Conservation (phyloP, 2,797 vertebrate species). For the Megaceryle alcyon region DNA sequence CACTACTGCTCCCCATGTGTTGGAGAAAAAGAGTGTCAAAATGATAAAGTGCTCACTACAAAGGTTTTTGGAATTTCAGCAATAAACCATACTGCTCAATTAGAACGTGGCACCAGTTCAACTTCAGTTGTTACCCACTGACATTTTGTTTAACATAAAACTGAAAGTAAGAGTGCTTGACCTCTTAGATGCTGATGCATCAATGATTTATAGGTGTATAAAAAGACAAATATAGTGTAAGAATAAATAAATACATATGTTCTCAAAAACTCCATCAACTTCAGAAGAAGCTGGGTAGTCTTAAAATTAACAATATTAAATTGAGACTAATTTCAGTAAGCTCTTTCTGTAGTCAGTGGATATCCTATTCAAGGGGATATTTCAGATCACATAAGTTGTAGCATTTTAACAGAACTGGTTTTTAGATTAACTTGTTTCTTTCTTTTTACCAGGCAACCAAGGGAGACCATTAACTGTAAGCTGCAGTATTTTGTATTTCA, state of each 20-base stretch:
- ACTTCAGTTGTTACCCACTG: not conserved
- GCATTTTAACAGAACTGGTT: not conserved
- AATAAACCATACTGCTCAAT: not conserved
- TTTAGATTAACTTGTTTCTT: not conserved
- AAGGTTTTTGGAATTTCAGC: not conserved
- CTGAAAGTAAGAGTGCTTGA: not conserved
- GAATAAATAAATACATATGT: not conserved
- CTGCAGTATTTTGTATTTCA: not conserved
- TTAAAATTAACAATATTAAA: not conserved
- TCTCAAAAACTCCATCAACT: not conserved
- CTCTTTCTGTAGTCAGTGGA: not conserved
- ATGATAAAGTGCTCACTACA: not conserved
- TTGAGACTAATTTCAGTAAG: not conserved
- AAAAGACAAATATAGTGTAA: not conserved
- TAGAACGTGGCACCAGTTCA: not conserved
- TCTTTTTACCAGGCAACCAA: not conserved
- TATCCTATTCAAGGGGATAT: not conserved
- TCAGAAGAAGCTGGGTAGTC: not conserved
- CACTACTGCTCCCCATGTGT: not conserved
- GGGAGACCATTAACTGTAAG: not conserved
- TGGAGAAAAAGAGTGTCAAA: not conserved
- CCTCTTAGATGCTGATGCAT: not conserved
- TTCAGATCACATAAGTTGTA: accelerated
- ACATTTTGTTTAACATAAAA: not conserved
- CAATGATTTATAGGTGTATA: not conserved